Conservation (phyloP, 2,113 vertebrate genomes). For the Catagonus wagneri region DNA sequence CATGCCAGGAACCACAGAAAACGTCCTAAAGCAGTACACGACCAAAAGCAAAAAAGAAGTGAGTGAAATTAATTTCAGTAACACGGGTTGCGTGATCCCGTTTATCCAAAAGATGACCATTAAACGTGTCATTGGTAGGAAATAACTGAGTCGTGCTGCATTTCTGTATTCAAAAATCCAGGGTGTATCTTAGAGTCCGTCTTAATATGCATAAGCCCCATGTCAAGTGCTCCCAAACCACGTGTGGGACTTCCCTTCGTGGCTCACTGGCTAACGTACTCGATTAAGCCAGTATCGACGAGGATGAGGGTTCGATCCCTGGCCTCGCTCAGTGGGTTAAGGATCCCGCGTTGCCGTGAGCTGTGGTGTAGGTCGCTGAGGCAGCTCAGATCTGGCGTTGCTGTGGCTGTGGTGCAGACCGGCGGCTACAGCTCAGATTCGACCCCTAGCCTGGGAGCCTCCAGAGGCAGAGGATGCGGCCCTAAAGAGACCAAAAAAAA, state of each 20-base stretch:
- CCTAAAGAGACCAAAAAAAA: too few species aligned
- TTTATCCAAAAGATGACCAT: conserved; percentile 5
- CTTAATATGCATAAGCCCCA: neutral
- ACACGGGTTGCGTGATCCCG: conserved; percentile 18
- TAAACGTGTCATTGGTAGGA: neutral
- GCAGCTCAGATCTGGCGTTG: too few species aligned
- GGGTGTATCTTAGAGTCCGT: neutral
- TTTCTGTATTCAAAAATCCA: conserved; percentile 40
- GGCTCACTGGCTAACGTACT: too few species aligned
- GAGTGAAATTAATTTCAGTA: neutral
- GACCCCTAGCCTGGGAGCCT: too few species aligned
- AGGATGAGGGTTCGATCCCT: too few species aligned
- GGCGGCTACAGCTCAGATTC: too few species aligned
- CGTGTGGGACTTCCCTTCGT: neutral
- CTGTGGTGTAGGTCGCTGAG: too few species aligned
- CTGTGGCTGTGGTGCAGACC: too few species aligned
- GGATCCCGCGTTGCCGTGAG: too few species aligned
- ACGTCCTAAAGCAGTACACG: neutral
- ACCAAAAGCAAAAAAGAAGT: neutral
- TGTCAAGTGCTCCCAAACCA: neutral
- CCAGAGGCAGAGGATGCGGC: too few species aligned
- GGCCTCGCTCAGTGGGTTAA: too few species aligned
- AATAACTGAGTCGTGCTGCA: neutral
- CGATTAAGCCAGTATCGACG: too few species aligned
- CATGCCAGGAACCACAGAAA: neutral